phyloP scores from a whole-genome alignment of 2,888 invertebrate genomes.

The Drosophila fulvimacula region DNA sequence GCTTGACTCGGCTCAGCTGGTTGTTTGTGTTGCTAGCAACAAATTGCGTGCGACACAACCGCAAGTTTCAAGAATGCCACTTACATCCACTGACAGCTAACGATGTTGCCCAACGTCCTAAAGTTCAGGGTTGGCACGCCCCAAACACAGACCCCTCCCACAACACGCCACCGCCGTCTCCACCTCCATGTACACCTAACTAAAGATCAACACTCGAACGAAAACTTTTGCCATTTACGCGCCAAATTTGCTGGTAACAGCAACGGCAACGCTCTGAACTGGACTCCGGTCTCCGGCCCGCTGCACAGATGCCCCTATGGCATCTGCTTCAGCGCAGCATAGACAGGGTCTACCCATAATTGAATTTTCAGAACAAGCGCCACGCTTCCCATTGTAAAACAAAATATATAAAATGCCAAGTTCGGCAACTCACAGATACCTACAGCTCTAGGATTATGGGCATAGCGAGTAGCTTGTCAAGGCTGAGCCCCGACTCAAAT shows the following conservation, averaged over 20 bases:
- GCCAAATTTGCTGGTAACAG: conserved; percentile 63
- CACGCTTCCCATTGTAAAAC: conserved; percentile 45
- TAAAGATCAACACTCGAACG: conserved; percentile 74
- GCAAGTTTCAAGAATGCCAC: conserved; percentile 78
- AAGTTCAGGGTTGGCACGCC: conserved; percentile 39
- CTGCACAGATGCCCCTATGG: not conserved
- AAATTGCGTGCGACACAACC: conserved; percentile 74
- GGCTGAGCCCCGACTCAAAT: conserved; percentile 6
- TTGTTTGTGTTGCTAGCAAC: conserved; percentile 51
- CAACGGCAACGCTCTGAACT: conserved; percentile 8
- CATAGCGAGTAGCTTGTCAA: conserved; percentile 20
- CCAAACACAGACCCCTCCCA: not conserved
- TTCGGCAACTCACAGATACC: conserved; percentile 30
- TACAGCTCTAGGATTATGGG: conserved; percentile 18
- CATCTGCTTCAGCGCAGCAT: not conserved
- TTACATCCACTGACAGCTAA: conserved; percentile 75
- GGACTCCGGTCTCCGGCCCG: not conserved
- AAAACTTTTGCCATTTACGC: conserved; percentile 78
- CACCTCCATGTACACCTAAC: conserved; percentile 45
- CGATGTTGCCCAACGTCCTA: conserved; percentile 70
- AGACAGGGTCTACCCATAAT: conserved; percentile 54
- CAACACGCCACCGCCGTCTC: not conserved
- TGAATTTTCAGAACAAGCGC: conserved; percentile 67
- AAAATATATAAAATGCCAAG: conserved; percentile 30
- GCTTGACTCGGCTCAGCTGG: conserved; percentile 9